A percentile compares a stretch with the other conserved stretches of the same genome.
Conservation (phyloP, 2,888 invertebrate genomes). For the Minunthozetes semirufus region DNA sequence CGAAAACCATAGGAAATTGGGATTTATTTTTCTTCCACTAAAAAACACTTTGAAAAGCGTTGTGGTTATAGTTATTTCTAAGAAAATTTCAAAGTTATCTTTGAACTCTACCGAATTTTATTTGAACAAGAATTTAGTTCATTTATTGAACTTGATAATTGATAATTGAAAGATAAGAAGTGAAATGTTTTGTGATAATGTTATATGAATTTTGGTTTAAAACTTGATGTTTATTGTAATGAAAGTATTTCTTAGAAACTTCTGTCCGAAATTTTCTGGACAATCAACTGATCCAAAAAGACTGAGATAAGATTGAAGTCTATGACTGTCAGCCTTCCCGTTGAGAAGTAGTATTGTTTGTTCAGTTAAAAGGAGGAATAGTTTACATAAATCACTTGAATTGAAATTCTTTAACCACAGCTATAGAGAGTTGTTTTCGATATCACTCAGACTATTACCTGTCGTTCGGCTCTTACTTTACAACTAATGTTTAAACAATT, state of each 20-base stretch:
- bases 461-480: neutral
- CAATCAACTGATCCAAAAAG: neutral
- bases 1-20: no score
- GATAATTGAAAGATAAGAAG: no score
- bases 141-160: no score
- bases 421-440: neutral
- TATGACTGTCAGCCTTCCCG: neutral
- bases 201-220: no score
- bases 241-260: neutral
- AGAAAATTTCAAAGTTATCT: no score
- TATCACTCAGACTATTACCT: neutral
- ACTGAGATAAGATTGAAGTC: neutral
- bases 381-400: constrained; percentile 15
- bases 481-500: neutral
- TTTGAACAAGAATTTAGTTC: no score
- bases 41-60: no score
- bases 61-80: no score
- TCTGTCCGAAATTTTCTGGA: neutral
- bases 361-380: neutral
- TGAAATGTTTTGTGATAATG: no score
- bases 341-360: neutral
- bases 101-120: no score
- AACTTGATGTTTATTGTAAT: no score
- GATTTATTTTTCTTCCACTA: no score
- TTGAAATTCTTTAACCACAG: constrained; percentile 12